phyloP scores from a whole-genome alignment of 1,140 invertebrate species.

The Octopus bimaculoides region DNA sequence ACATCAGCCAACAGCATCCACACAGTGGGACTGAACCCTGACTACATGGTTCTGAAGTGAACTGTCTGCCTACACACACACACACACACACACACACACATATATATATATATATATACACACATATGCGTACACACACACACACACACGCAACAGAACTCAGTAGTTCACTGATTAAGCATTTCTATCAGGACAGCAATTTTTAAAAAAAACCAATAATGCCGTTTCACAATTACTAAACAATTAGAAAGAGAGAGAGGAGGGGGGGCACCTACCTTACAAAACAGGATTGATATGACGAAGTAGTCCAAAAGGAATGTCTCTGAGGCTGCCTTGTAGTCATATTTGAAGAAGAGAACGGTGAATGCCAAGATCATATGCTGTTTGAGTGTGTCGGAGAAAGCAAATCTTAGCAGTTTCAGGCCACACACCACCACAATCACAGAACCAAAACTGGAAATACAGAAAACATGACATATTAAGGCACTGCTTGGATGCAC shows the following conservation, averaged over 20 bases:
- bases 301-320: conserved; percentile 93
- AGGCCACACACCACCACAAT: conserved; percentile 84
- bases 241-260: too few species aligned
- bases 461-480: not conserved
- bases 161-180: not conserved
- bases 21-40: too few species aligned
- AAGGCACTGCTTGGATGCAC: not conserved
- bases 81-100: too few species aligned
- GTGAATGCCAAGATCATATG: conserved; percentile 92
- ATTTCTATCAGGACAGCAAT: too few species aligned
- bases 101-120: too few species aligned
- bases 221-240: too few species aligned
- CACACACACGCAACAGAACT: too few species aligned
- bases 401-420: conserved; percentile 85
- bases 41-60: too few species aligned
- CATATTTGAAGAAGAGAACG: conserved; percentile 82
- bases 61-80: too few species aligned
- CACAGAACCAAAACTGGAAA: conserved; percentile 70
- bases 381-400: conserved; percentile 88
- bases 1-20: too few species aligned
- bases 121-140: too few species aligned
- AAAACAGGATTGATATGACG: conserved; percentile 73
- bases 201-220: too few species aligned
- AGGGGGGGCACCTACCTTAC: conserved; percentile 51
- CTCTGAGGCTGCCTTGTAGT: conserved; percentile 73